Evolutionary conservation across 2,113 vertebrate species (phyloP).

Genomic region (Proteles cristata): DNA sequence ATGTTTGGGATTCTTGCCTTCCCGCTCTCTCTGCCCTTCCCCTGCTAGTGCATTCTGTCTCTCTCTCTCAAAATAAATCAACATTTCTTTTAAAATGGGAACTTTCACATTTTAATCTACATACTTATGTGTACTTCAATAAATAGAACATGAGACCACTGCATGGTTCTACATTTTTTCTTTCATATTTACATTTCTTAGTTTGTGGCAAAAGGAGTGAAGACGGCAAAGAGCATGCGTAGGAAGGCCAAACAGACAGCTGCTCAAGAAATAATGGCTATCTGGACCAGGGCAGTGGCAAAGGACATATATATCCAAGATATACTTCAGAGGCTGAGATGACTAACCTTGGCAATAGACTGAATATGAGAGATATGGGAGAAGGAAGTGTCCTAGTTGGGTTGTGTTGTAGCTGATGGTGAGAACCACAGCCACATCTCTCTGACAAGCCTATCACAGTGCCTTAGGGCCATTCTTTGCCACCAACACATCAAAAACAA

Average conservation of each 20-base stretch:
- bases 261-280: neutral
- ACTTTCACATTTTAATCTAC: neutral
- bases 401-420: neutral
- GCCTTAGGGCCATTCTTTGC: neutral
- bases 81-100: neutral
- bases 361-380: neutral
- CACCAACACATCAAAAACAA: neutral
- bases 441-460: neutral
- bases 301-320: neutral
- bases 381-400: neutral
- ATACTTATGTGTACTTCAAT: constrained; percentile 2
- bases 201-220: neutral
- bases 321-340: neutral
- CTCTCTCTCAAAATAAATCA: too few relatives aligned
- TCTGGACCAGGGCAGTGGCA: neutral
- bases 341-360: neutral
- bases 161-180: neutral
- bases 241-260: neutral
- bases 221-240: neutral
- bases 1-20: too few relatives aligned
- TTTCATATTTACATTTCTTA: neutral
- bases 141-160: neutral
- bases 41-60: too few relatives aligned
- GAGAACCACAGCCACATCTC: neutral
- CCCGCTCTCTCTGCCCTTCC: too few relatives aligned